phyloP scores from a whole-genome alignment of 2,888 invertebrate genomes.

The Salpingus planirostris region DNA sequence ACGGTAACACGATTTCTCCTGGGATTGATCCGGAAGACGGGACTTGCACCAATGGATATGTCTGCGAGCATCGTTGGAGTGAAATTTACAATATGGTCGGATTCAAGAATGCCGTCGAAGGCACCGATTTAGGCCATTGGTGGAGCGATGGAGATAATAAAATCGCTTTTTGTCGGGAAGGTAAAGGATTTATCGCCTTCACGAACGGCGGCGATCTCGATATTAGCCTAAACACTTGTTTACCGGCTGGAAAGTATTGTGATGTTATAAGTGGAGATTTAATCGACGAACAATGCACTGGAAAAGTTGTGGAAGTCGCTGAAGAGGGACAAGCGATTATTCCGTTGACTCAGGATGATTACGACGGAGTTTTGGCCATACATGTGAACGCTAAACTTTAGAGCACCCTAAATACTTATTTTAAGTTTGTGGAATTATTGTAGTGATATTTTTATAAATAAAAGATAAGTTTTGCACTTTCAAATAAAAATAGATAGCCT shows the following conservation, averaged over 20 bases:
- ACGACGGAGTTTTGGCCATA: slow-evolving; percentile 64
- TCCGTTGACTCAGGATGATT: slow-evolving; percentile 45
- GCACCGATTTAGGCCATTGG: slow-evolving; percentile 51
- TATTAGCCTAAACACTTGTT: slow-evolving; percentile 54
- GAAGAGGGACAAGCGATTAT: slow-evolving; percentile 51
- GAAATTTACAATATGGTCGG: slow-evolving; percentile 71
- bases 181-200: slow-evolving; percentile 61
- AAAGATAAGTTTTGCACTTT: too few species aligned
- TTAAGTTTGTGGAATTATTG: too few species aligned
- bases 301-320: slow-evolving; percentile 53
- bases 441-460: too few species aligned
- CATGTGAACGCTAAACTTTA: slow-evolving; percentile 39
- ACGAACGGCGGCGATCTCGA: slow-evolving; percentile 57
- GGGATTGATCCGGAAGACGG: slow-evolving; percentile 51
- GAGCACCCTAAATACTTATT: too few species aligned
- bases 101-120: slow-evolving; percentile 59
- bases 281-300: slow-evolving; percentile 53
- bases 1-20: slow-evolving; percentile 55
- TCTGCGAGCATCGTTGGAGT: slow-evolving; percentile 81
- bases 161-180: slow-evolving; percentile 74
- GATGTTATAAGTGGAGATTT: slow-evolving; percentile 70
- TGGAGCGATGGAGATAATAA: slow-evolving; percentile 68
- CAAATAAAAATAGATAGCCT: too few species aligned
- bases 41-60: slow-evolving; percentile 63
- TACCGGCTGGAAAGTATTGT: slow-evolving; percentile 73